Conservation (phyloP, 2,113 vertebrate genomes). For the Geococcyx californianus region DNA sequence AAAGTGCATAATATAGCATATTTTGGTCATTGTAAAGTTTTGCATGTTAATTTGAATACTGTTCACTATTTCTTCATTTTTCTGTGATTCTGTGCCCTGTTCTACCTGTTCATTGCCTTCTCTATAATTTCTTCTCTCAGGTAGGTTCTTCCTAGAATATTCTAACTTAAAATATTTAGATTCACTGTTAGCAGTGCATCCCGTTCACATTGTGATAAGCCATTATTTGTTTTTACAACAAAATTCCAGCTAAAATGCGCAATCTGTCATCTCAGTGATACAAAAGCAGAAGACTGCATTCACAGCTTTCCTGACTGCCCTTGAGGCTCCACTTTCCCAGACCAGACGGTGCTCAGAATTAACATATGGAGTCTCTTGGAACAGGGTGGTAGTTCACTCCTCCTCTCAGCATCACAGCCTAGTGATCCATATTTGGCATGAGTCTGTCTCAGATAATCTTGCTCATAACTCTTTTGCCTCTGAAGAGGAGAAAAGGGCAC, state of each 20-base stretch:
- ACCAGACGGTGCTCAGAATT: conserved; percentile 56
- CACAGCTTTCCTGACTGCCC: conserved; percentile 49
- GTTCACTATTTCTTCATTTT: not conserved
- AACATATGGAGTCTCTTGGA: conserved; percentile 61
- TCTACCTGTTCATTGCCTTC: not conserved
- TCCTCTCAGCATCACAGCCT: not conserved
- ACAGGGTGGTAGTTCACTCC: conserved; percentile 34
- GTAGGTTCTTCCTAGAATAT: not conserved
- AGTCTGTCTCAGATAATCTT: conserved; percentile 15
- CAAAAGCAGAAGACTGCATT: conserved; percentile 29
- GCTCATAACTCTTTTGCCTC: not conserved
- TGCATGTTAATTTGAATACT: not conserved
- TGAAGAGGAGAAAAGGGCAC: not conserved
- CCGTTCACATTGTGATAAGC: not conserved
- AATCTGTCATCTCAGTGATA: conserved; percentile 35
- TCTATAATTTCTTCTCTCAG: not conserved
- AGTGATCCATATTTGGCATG: not conserved
- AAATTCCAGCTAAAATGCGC: not conserved
- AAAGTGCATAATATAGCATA: not conserved
- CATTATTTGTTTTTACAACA: conserved; percentile 57
- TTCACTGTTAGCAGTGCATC: not conserved
- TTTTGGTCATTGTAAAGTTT: not conserved
- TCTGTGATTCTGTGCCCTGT: not conserved
- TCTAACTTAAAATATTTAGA: not conserved
- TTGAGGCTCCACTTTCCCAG: conserved; percentile 43